These are phyloP conservation scores for Notothenia rossii DNA, from an alignment of 2,113 vertebrate species.

Conservation along the genomic window DNA sequence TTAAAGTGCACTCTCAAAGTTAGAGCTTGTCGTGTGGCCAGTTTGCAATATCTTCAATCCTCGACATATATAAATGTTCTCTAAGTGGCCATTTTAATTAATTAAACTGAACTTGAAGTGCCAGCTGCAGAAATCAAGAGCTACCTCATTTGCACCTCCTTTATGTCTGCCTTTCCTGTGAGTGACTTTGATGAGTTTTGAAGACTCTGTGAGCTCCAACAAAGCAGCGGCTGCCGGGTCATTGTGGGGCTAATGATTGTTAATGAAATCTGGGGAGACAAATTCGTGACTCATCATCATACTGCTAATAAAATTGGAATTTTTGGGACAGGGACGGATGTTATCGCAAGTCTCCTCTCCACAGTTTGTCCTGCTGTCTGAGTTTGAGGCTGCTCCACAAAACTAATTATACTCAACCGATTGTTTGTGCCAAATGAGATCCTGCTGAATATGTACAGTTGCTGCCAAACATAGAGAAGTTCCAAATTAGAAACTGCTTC, in stretches of 20 bases:
- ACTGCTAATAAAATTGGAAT: slow-evolving; percentile 7
- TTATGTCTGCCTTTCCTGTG: slow-evolving; percentile 24
- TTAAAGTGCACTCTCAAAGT: slow-evolving; percentile 17
- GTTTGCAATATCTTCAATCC: slow-evolving; percentile 31
- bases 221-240: not conserved
- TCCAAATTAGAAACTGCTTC: slow-evolving; percentile 45
- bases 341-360: not conserved
- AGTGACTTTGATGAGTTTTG: slow-evolving; percentile 25
- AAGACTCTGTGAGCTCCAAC: slow-evolving; percentile 11
- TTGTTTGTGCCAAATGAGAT: slow-evolving; percentile 48
- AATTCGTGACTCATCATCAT: slow-evolving; percentile 11
- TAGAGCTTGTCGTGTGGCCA: slow-evolving; percentile 8
- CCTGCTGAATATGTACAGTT: slow-evolving; percentile 32
- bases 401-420: slow-evolving; percentile 50
- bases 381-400: slow-evolving; percentile 24
- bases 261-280: slow-evolving; percentile 22
- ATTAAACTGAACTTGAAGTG: slow-evolving; percentile 41
- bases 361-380: slow-evolving; percentile 9
- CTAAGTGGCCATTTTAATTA: slow-evolving; percentile 44
- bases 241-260: slow-evolving; percentile 28
- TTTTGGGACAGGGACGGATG: not conserved
- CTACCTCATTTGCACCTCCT: slow-evolving; percentile 22
- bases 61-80: slow-evolving; percentile 41
- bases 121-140: slow-evolving; percentile 30
- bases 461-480: slow-evolving; percentile 22